These are phyloP conservation scores for Apoda limacodes DNA, from an alignment of 2,888 invertebrate species.

Conservation along the genomic window DNA sequence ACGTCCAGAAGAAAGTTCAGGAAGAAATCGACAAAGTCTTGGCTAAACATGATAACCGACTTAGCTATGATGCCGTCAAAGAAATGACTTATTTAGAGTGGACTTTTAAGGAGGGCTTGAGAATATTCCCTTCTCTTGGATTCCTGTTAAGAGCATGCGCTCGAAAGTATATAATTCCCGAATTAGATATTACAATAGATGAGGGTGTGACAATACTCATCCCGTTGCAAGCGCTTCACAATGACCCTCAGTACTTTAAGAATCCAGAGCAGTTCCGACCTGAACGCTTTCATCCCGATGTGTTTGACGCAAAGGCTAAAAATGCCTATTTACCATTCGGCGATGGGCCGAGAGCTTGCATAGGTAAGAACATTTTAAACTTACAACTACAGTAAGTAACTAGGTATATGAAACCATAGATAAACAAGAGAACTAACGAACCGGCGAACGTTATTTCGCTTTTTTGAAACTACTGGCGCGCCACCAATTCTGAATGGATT, in stretches of 20 bases:
- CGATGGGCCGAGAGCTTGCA: constrained; percentile 42
- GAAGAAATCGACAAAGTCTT: constrained; percentile 22
- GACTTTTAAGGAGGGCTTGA: constrained; percentile 20
- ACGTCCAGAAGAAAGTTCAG: constrained; percentile 20
- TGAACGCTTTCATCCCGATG: constrained; percentile 33
- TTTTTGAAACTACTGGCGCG: no score
- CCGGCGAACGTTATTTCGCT: no score
- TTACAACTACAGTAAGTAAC: no score
- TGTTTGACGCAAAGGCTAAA: constrained; percentile 22
- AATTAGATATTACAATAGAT: constrained; percentile 26
- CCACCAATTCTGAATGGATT: no score
- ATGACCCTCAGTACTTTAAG: constrained; percentile 38
- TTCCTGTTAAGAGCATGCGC: constrained; percentile 18
- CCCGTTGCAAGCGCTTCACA: constrained; percentile 37
- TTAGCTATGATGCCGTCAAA: constrained; percentile 22
- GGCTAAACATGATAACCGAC: constrained; percentile 18
- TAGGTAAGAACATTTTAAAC: no score
- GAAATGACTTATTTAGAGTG: no score
- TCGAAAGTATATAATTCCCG: constrained; percentile 18
- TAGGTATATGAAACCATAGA: no score
- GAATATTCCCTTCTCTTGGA: constrained; percentile 21
- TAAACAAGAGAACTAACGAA: no score
- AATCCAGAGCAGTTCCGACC: constrained; percentile 37
- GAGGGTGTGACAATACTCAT: constrained; percentile 23
- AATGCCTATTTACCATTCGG: constrained; percentile 45